phyloP scores from a whole-genome alignment of 2,888 invertebrate species.

The Corythucha ciliata region DNA sequence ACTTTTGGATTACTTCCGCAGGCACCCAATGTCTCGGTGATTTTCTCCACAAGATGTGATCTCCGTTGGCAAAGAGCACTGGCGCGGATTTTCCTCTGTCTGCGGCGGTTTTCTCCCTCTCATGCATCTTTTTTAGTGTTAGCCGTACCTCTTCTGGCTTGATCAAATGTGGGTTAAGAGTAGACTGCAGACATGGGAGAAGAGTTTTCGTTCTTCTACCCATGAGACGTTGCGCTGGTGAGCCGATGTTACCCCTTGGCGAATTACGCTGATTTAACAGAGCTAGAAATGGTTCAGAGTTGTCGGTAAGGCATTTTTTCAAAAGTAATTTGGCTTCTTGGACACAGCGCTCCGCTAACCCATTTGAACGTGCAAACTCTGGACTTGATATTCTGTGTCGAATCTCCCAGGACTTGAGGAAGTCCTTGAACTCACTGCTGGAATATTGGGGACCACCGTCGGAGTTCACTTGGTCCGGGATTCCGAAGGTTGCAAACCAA shows the following conservation, averaged over 20 bases:
- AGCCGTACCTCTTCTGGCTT: slow-evolving; percentile 4
- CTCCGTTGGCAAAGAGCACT: background rate
- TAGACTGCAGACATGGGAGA: slow-evolving; percentile 2
- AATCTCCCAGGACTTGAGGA: slow-evolving; percentile 12
- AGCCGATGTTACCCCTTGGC: slow-evolving; percentile 10
- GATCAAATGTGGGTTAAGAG: background rate
- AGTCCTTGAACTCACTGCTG: slow-evolving; percentile 6
- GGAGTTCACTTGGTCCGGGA: slow-evolving; percentile 14
- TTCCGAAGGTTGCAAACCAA: slow-evolving; percentile 18
- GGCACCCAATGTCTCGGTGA: background rate
- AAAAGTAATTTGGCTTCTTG: slow-evolving; percentile 17
- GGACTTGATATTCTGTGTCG: slow-evolving; percentile 15
- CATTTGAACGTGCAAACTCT: slow-evolving; percentile 13
- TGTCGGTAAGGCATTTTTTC: slow-evolving; percentile 13
- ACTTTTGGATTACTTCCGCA: background rate
- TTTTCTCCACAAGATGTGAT: slow-evolving; percentile 5
- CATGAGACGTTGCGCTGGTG: slow-evolving; percentile 18
- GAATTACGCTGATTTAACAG: slow-evolving; percentile 8
- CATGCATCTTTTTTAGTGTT: slow-evolving; percentile 1
- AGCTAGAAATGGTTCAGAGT: slow-evolving; percentile 7
- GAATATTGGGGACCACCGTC: slow-evolving; percentile 20
- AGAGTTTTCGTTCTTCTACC: slow-evolving; percentile 12
- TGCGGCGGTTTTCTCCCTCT: slow-evolving; percentile 4
- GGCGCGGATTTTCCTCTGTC: slow-evolving; percentile 12
- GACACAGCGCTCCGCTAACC: slow-evolving; percentile 10